These are phyloP conservation scores for Oscheius onirici DNA, from an alignment of 2,888 invertebrate species.

Conservation along the genomic window DNA sequence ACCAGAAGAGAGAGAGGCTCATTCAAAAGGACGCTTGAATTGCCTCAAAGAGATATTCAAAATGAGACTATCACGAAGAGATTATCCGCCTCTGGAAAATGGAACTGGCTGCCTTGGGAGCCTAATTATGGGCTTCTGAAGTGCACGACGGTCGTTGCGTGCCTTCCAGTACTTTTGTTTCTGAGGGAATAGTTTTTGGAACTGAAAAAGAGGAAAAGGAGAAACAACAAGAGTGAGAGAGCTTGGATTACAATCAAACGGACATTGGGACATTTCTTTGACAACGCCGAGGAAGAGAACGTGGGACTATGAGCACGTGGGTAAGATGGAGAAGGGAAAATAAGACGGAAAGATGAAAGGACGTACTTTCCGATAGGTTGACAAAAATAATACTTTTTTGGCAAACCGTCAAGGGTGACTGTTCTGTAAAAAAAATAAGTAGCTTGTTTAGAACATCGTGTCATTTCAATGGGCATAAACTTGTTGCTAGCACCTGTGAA, in stretches of 20 bases:
- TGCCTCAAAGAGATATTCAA: too few species aligned
- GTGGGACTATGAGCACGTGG: background rate
- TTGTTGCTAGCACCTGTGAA: too few species aligned
- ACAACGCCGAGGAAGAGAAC: conserved; percentile 2
- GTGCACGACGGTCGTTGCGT: background rate
- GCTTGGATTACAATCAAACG: conserved; percentile 26
- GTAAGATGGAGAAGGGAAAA: background rate
- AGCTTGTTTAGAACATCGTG: too few species aligned
- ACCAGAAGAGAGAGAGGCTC: too few species aligned
- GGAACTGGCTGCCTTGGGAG: background rate
- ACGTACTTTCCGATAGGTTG: too few species aligned
- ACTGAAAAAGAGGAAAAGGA: background rate
- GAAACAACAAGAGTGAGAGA: background rate
- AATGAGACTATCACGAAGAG: too few species aligned
- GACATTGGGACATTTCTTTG: background rate
- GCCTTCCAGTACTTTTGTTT: background rate
- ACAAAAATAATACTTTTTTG: too few species aligned
- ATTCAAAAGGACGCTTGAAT: too few species aligned
- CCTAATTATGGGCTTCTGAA: conserved; percentile 7
- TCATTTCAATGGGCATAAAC: too few species aligned
- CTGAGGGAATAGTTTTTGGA: background rate
- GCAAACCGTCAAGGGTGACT: too few species aligned
- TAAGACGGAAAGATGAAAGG: too few species aligned
- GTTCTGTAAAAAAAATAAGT: too few species aligned
- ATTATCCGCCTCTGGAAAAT: background rate